Base-by-base conservation (phyloP, 2,888 invertebrate genomes). In the Agrotis puta region DNA sequence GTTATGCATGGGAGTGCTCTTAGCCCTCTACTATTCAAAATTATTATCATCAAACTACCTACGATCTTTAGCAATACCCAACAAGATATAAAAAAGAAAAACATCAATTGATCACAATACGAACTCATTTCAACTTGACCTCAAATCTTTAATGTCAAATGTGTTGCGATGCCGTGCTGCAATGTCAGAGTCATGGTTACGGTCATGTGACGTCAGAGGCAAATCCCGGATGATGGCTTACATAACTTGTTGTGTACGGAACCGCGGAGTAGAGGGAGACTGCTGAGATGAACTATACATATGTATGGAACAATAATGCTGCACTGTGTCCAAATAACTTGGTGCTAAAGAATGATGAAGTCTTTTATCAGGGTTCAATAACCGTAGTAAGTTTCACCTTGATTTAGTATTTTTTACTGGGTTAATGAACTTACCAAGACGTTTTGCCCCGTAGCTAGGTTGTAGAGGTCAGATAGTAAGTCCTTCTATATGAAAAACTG, bases 111-210 rank as follows among this genome's bases (percentile, higher is more conserved):
- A 45, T 27, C n/a, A n/a, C 13, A 54, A 24, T n/a, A 9, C 5
- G 16, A 70, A 77, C 33, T 45, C 20, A 45, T 48, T 43, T 74
- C 18, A 18, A 50, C 39, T 65, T 80, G 77, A 80, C 64, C 81
- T 68, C 33, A 51, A 24, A n/a, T 18, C n/a, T 65, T 7, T 67
- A 62, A 63, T 48, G 63, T 65, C 58, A 65, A 70, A 59, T 22
- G 48, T 27, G 33, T 57, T 50, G 43, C 24, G 33, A 65, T 50
- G 73, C 51, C 62, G 33, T 56, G 27, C 56, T 43, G 27, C 64
- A 80, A 70, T 70, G 62, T 80, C 81, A 74, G 47, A 65, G 81
- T 75, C 81, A 75, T 54, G 69, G 57, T 50, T 64, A 64, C 16
- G 45, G 53, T 56, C 54, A 11, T 39, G 18, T 61, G 76, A 63